phyloP scores from a whole-genome alignment of 2,888 invertebrate genomes.

The Synergus japonicus region DNA sequence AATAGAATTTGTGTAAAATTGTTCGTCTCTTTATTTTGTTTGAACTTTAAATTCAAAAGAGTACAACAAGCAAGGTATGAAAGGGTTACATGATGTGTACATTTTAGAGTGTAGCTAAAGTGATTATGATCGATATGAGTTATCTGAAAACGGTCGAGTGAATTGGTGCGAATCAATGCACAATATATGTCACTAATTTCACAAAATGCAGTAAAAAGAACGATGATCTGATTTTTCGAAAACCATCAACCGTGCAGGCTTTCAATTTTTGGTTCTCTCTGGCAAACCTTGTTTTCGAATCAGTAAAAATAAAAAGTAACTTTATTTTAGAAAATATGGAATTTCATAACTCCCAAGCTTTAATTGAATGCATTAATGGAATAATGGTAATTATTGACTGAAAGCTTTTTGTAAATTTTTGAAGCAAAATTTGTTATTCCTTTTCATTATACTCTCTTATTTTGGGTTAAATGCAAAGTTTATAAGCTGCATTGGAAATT shows the following conservation, averaged over 20 bases:
- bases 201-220: neutral
- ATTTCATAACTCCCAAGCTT: neutral
- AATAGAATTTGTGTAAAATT: neutral
- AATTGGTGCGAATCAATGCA: neutral
- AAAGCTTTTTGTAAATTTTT: no score
- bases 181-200: slow-evolving; percentile 21
- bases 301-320: rapidly evolving
- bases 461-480: no score
- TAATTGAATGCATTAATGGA: no score
- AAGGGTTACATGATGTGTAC: slow-evolving; percentile 23
- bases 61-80: neutral
- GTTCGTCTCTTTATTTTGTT: neutral
- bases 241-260: neutral
- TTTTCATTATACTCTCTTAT: no score
- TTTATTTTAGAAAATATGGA: neutral
- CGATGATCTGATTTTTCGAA: slow-evolving; percentile 15
- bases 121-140: neutral
- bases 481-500: no score
- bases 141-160: slow-evolving; percentile 3
- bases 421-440: no score
- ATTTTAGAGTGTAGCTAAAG: slow-evolving; percentile 11
- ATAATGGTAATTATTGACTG: no score
- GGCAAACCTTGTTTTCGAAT: neutral
- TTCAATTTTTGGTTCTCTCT: neutral
- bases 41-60: neutral